A percentile compares a stretch with the other conserved stretches of the same genome.
These are phyloP conservation scores for Edolisoma coerulescens DNA, from an alignment of 2,113 vertebrate species.

Conservation along the genomic window DNA sequence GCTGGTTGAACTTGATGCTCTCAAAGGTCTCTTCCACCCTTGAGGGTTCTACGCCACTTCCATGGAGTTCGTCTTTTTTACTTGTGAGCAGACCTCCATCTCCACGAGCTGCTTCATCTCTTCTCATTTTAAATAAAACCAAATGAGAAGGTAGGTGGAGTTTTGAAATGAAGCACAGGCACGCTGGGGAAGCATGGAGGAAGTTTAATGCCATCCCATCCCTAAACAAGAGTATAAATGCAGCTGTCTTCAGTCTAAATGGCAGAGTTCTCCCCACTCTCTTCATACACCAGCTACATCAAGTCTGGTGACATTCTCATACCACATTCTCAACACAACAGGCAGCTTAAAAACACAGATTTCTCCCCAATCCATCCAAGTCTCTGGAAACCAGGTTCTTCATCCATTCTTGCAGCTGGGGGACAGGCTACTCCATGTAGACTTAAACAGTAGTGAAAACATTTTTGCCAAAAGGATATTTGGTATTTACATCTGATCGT, in stretches of 20 bases:
- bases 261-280: neutral
- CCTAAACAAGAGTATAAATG: neutral
- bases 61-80: neutral
- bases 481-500: neutral
- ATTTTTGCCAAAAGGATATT: neutral
- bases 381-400: neutral
- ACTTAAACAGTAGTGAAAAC: neutral
- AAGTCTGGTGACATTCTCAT: neutral
- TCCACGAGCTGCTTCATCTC: neutral
- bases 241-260: no score
- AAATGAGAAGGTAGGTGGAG: no score
- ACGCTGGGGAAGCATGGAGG: rapidly evolving
- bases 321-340: neutral
- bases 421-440: rapidly evolving
- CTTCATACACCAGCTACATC: neutral
- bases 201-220: neutral
- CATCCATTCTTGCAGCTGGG: no score
- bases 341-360: neutral
- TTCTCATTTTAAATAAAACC: neutral
- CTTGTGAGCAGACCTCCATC: rapidly evolving
- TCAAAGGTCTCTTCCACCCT: neutral
- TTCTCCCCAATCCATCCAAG: neutral
- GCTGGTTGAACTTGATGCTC: neutral
- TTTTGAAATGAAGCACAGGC: neutral
- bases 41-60: neutral